Conservation (phyloP, 2,888 invertebrate genomes). For the Ophion ventricosus region DNA sequence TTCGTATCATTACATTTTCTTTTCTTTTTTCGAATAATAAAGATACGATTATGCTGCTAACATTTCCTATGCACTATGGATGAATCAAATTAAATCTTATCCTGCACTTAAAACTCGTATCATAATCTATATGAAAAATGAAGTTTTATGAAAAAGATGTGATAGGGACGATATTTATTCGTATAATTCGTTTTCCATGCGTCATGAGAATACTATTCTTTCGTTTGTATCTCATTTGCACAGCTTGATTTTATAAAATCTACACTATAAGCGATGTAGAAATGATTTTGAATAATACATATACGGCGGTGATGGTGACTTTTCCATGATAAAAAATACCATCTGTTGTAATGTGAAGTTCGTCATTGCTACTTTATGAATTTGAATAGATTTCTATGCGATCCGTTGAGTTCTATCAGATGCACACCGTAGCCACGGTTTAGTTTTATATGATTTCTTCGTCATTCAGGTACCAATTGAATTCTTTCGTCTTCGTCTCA, state of each 20-base stretch:
- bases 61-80: conserved; percentile 1
- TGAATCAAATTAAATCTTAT: conserved; percentile 5
- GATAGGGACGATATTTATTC: conserved; percentile 13
- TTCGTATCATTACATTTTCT: too few species aligned
- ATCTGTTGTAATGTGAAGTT: conserved; percentile 20
- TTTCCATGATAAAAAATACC: conserved; percentile 11
- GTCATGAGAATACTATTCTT: conserved; percentile 17
- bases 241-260: conserved; percentile 1
- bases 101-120: conserved; percentile 11
- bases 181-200: conserved; percentile 22
- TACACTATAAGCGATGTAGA: not conserved
- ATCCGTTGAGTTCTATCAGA: not conserved
- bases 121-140: conserved; percentile 3
- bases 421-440: conserved; percentile 13
- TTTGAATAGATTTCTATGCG: conserved; percentile 16
- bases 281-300: not conserved
- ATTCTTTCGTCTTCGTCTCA: conserved; percentile 14
- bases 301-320: conserved; percentile 12
- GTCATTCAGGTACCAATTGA: not conserved
- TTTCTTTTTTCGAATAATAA: not conserved
- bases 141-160: conserved; percentile 12
- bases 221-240: conserved; percentile 7
- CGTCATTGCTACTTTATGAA: not conserved
- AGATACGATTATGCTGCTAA: not conserved
- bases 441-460: conserved; percentile 12